Evolutionary conservation across 1,140 invertebrate genomes (phyloP).

Genomic region (Ceratosolen fusciceps): DNA sequence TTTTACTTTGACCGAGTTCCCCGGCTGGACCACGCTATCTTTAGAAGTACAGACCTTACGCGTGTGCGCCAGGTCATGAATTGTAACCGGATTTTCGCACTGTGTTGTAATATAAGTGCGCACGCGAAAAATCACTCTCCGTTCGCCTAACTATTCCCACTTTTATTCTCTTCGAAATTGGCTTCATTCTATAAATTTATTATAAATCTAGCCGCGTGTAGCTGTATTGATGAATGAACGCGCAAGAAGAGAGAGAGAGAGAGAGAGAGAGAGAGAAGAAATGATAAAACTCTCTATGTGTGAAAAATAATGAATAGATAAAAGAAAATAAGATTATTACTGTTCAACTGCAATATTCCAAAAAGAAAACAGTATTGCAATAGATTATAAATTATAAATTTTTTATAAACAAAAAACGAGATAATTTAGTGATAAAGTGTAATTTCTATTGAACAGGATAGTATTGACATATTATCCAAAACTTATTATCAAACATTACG

Average conservation of each 20-base stretch:
- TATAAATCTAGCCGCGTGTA: not conserved
- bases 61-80: conserved; percentile 37
- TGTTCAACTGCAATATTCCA: no score
- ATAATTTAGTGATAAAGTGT: no score
- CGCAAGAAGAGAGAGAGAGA: not conserved
- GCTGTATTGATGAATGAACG: not conserved
- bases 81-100: conserved; percentile 39
- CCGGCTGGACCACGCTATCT: conserved; percentile 31
- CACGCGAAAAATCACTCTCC: not conserved
- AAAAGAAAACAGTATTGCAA: no score
- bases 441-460: no score
- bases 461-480: no score
- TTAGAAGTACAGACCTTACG: conserved; percentile 21
- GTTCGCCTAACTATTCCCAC: not conserved
- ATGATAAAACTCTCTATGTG: no score
- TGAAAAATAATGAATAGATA: no score
- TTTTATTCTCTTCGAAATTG: not conserved
- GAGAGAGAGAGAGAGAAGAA: not conserved
- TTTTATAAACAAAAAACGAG: no score
- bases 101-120: not conserved
- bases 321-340: no score
- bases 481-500: no score
- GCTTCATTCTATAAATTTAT: not conserved
- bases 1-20: conserved; percentile 50
- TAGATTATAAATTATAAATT: no score